Evolutionary conservation across 1,140 invertebrate species (phyloP), one percentile per base, ranked within the genome.

Genomic region (Ceratosolen fusciceps): DNA sequence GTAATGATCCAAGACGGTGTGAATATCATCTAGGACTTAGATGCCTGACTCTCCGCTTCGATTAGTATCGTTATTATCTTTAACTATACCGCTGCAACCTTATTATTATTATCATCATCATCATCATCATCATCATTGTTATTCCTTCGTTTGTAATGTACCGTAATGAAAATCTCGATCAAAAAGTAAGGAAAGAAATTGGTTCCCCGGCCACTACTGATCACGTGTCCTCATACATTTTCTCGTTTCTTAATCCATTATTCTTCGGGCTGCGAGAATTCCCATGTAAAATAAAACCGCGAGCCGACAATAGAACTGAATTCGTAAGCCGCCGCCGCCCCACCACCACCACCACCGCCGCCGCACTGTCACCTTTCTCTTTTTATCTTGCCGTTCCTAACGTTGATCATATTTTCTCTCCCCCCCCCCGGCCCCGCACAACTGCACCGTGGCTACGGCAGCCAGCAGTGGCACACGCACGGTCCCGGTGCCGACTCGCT

Each of bases 241-340:
- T 21, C 19, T n/a, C 19, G 31, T n/a, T 37, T 65, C 31, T 65
- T 65, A 37, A 65, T 65, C 60, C 37, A 65, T 65, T 65, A 21
- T 65, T 37, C 60, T 16, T n/a, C 37, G 1, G n/a, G 31, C 2
- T 65, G 60, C 60, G n/a, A n/a, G n/a, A 65, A 65, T 65, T 65
- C 10, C 31, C 34, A 65, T 65, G 19, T 4, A 19, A 65, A 65
- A 65, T 65, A 65, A 65, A 65, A 65, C 31, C 9, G 31, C 34
- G 34, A 62, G 34, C 3, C 14, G 31, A 21, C 60, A 14, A 56
- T 56, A 62, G 34, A 31, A 4, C 34, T 21, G 19, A 65, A 65
- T 65, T 65, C 37, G 37, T 21, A 65, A 21, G 19, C 37, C 31
- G 2, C 8, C 60, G 16, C 12, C 31, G 0, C 3, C 14, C 12